Evolutionary conservation across 2,888 invertebrate species (phyloP).

Genomic region (Pteria penguin): DNA sequence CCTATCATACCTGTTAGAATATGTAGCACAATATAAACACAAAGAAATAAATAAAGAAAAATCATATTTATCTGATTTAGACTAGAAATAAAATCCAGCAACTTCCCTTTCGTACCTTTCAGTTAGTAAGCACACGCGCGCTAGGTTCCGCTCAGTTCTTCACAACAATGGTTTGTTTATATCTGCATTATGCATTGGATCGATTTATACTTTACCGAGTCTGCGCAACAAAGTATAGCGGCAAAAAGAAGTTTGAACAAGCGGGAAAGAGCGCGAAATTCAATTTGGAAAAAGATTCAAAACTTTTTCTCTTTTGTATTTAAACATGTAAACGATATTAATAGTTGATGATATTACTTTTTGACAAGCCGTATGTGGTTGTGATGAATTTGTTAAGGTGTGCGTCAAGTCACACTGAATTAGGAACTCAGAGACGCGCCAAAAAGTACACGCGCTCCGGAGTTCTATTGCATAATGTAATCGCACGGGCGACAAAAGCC

Average conservation of each 20-base stretch:
- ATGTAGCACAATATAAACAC: too few species aligned
- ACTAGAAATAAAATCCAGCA: too few species aligned
- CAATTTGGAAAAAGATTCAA: neutral
- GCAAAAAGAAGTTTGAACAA: conserved; percentile 11
- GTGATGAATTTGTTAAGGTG: neutral
- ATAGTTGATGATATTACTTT: neutral
- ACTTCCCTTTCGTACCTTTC: too few species aligned
- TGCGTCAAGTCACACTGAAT: neutral
- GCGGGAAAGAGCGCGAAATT: conserved; percentile 13
- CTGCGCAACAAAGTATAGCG: conserved; percentile 6
- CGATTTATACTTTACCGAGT: conserved; percentile 21
- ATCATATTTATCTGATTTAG: too few species aligned
- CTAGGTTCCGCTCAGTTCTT: neutral
- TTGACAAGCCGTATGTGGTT: neutral
- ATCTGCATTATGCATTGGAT: too few species aligned
- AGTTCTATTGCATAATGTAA: neutral
- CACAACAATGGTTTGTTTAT: conserved; percentile 12
- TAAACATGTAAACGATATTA: too few species aligned
- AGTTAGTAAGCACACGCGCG: neutral
- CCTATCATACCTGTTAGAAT: too few species aligned
- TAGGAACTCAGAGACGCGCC: neutral
- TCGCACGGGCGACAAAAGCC: conserved; percentile 27
- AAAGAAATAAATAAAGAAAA: too few species aligned
- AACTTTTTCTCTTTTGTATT: too few species aligned
- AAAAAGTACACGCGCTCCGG: neutral